Evolutionary conservation across 1,140 invertebrate species (phyloP), one percentile per base, ranked within the genome.

Genomic region (Aphelenchoides besseyi): DNA sequence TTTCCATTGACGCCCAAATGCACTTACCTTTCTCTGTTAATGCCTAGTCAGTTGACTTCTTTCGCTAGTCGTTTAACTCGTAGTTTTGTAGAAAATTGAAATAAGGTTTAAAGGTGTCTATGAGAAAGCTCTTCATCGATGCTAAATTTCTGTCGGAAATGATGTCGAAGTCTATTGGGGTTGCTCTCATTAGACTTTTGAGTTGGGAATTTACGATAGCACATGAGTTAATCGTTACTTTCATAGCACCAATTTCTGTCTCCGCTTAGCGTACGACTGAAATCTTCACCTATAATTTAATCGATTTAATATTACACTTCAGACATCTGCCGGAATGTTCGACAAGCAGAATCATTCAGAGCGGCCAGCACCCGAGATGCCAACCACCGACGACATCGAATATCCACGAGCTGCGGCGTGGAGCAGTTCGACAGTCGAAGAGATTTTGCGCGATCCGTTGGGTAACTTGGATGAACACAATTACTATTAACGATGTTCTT

Each of bases 371-470:
- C 80, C 82, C 1, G 72, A 79, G 57, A 69, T 85, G 72, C 81
- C 80, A 35, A 75, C 74, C 8, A 78, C 78, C 1, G 75, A 81
- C 12, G 82, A 79, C 2, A 79, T 82, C 18, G 81, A 82, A 53
- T 82, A 82, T 66, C 83, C 83, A 5, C 61, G 81, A 28, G 81
- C 81, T 30, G 81, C 81, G 3, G 70, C 72, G 2, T 82, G 81
- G 81, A 72, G 70, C 28, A 69, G 72, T 36, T 74, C 76, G 18
- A 85, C 73, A 26, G 79, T 83, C 18, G 68, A 72, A 28, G 82
- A 85, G 41, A 81, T 82, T 12, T 67, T 82, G 71, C 66, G 68
- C 16, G 81, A 82, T 57, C 36, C 80, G 12, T 76, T 82, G 57
- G 81, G 82, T 77, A 33, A 8, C 9, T n/a, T 68, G 0, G 69